Percentiles rank a stretch among this genome's conserved stretches.
phyloP scores from a whole-genome alignment of 2,113 vertebrate genomes.

The Tichodroma muraria region DNA sequence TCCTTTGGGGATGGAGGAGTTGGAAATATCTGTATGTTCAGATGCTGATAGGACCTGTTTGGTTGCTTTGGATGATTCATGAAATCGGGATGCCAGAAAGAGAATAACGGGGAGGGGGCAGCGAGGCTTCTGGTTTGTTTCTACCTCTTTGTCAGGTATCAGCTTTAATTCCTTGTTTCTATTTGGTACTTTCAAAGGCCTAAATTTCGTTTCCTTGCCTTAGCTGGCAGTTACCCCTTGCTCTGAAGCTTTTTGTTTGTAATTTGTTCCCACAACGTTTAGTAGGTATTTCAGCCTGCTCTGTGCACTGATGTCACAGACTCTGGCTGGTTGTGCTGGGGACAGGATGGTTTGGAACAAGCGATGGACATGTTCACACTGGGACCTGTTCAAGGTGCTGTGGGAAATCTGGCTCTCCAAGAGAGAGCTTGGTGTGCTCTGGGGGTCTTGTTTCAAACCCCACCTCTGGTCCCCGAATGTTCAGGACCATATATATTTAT shows the following conservation, averaged over 20 bases:
- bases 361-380: fast-evolving
- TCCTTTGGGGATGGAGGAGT: background rate
- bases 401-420: fast-evolving
- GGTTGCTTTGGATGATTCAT: background rate
- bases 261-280: background rate
- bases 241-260: background rate
- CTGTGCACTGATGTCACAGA: background rate
- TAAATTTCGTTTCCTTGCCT: background rate
- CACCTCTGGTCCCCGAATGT: background rate
- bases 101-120: background rate
- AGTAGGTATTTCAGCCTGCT: background rate
- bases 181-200: background rate
- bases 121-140: background rate
- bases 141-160: background rate
- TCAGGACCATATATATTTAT: too few relatives aligned
- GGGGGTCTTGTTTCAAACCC: background rate
- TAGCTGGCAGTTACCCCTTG: background rate
- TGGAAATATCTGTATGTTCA: background rate
- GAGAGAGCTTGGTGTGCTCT: background rate
- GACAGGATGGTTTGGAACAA: background rate
- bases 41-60: background rate
- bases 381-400: background rate
- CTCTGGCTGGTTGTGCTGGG: background rate
- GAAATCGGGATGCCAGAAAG: background rate
- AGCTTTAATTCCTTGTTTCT: background rate